Evolutionary conservation across 92 coral and sea anemone species (phyloP).

Genomic region (Zoanthus sociatus): DNA sequence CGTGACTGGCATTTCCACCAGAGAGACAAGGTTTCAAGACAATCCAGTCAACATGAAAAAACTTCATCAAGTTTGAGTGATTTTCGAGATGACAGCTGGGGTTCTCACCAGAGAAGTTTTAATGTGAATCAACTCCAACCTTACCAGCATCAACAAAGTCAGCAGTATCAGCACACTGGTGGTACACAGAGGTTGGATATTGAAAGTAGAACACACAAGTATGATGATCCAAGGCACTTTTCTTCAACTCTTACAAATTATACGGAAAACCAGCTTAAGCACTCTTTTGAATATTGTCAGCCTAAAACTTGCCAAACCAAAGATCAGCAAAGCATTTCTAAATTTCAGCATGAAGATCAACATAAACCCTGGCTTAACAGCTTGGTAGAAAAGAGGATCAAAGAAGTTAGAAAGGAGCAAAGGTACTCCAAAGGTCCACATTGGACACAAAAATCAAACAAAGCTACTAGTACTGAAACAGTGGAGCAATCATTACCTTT

Average conservation of each 20-base stretch:
- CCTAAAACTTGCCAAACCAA: background rate
- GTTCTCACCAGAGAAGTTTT: background rate
- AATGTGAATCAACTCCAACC: background rate
- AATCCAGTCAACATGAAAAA: background rate
- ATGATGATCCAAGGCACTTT: background rate
- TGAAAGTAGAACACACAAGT: background rate
- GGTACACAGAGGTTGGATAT: background rate
- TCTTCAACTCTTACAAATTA: background rate
- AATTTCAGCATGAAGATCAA: background rate
- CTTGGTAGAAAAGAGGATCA: background rate
- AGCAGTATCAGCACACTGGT: background rate
- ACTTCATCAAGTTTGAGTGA: background rate
- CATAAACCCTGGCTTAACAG: background rate
- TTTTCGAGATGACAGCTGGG: background rate
- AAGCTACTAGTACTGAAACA: background rate
- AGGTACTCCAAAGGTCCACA: background rate
- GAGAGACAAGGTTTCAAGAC: no score
- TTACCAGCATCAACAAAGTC: slow-evolving; percentile 7
- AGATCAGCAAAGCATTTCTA: background rate
- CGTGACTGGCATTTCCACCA: no score
- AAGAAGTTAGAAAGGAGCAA: background rate
- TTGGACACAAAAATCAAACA: background rate
- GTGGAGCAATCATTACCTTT: slow-evolving; percentile 52
- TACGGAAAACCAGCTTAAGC: background rate
- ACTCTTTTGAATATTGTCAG: background rate